These are phyloP conservation scores for Eospalax fontanierii DNA, from an alignment of 2,797 vertebrate species.

Conservation along the genomic window DNA sequence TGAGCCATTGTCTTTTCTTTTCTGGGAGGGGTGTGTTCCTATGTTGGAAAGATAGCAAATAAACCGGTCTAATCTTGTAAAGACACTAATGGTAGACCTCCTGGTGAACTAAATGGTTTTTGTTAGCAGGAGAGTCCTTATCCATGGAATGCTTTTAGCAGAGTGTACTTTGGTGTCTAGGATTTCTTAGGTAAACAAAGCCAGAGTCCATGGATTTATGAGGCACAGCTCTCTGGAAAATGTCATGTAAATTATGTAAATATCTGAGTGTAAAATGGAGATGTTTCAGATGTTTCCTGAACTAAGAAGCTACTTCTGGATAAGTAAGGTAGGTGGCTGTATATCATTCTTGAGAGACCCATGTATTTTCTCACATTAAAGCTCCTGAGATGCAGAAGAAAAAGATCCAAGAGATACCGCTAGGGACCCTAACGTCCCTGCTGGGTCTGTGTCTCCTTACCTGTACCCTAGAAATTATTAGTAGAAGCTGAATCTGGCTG, in stretches of 20 bases:
- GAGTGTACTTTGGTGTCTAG: constrained; percentile 53
- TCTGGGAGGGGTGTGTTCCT: background rate
- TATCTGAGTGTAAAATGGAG: constrained; percentile 64
- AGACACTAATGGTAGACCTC: constrained; percentile 47
- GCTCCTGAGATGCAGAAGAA: background rate
- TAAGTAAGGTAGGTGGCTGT: constrained; percentile 30
- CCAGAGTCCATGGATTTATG: constrained; percentile 58
- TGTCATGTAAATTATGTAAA: constrained; percentile 64
- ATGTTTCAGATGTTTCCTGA: constrained; percentile 66
- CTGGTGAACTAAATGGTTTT: constrained; percentile 47
- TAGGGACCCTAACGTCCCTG: background rate
- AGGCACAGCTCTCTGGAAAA: constrained; percentile 64
- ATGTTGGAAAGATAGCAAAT: constrained; percentile 21
- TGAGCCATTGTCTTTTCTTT: constrained; percentile 2
- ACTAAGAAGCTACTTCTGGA: constrained; percentile 46
- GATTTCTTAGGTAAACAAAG: constrained; percentile 75
- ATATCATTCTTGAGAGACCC: constrained; percentile 1
- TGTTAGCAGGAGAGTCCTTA: constrained; percentile 59
- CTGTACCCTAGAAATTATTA: background rate
- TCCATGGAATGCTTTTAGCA: constrained; percentile 75
- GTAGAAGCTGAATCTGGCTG: background rate
- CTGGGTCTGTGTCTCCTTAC: background rate
- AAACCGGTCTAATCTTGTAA: constrained; percentile 62
- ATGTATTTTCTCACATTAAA: background rate
- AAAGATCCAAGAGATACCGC: background rate